Evolutionary conservation across 2,888 invertebrate species (phyloP).

Genomic region (Dasypolia templi): DNA sequence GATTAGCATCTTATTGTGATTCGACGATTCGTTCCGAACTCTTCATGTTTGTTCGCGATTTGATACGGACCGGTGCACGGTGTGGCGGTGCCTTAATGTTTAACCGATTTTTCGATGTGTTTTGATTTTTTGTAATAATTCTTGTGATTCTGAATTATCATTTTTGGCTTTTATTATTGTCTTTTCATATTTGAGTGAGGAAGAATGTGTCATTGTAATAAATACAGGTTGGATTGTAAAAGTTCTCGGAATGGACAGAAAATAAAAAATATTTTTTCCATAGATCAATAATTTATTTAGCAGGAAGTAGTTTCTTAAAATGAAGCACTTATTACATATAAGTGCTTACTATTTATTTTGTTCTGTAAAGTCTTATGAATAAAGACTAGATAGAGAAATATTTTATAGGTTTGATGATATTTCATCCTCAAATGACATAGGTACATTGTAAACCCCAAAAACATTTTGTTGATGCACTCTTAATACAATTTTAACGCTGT

Average conservation of each 20-base stretch:
- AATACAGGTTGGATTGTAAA: not conserved
- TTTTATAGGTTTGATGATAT: not conserved
- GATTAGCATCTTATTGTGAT: constrained; percentile 89
- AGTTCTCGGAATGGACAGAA: not conserved
- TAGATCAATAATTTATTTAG: not conserved
- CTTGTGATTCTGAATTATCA: constrained; percentile 24
- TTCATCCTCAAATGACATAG: constrained; percentile 34
- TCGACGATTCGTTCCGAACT: constrained; percentile 84
- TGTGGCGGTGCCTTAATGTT: constrained; percentile 76
- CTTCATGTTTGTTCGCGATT: constrained; percentile 87
- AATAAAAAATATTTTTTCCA: not conserved
- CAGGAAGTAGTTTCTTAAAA: too few species aligned
- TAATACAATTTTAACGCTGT: constrained; percentile 71
- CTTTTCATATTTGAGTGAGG: not conserved
- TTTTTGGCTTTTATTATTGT: not conserved
- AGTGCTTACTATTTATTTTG: not conserved
- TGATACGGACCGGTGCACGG: constrained; percentile 88
- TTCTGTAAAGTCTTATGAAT: not conserved
- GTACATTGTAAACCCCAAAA: constrained; percentile 37
- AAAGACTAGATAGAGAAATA: not conserved
- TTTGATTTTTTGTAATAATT: constrained; percentile 33
- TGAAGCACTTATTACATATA: not conserved
- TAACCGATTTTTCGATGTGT: constrained; percentile 44
- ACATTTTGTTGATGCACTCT: constrained; percentile 60
- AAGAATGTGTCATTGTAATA: not conserved